Base-by-base conservation (phyloP, 2,113 vertebrate genomes). In the Neofelis nebulosa region DNA sequence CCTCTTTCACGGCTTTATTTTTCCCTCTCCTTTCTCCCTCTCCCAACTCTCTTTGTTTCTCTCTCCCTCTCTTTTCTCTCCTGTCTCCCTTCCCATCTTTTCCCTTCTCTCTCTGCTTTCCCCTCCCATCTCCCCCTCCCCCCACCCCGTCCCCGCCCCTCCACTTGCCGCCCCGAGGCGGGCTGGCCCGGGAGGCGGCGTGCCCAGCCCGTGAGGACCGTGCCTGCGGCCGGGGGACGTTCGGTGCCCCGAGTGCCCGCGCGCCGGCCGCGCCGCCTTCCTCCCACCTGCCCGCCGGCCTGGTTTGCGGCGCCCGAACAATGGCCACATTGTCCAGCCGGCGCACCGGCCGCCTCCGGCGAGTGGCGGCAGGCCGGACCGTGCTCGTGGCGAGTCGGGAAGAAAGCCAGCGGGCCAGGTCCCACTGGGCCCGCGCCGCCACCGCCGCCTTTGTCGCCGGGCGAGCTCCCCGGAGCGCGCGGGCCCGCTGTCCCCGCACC, bases 281-380 rank as follows among this genome's bases (percentile, higher is more conserved):
- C 96, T 95, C 97, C 97, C 93, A 98, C 97, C 95, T 98, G 97
- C 97, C 86, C n/a, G 84, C 97, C 19, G 18, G 92, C 95, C 90
- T 13, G 91, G 65, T 96, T 71, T 78, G 83, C 38, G n/a, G 94
- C 61, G 12, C 48, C 19, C 3, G 6, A 98, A 98, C 97, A 98
- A 98, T 96, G 92, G 94, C 92, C 61, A 78, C 95, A 93, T 98
- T 98, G 97, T 98, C 31, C 41, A 0, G 3, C 81, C 76, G 21
- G 33, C 48, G 11, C 76, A 69, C 82, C 69, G 48, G 82, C 63
- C 19, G 50, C 57, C 93, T 73, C 68, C 4, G n/a, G 83, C 87
- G 55, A 89, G 95, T 83, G 91, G 96, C 55, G 8, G 89, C 91
- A 87, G 91, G 68, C 91, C 1, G 31, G 96, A 93, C 95, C 63